Percentiles rank a stretch among this genome's conserved stretches.
These are phyloP conservation scores for Agrotis puta DNA, from an alignment of 2,888 invertebrate species.

Conservation along the genomic window DNA sequence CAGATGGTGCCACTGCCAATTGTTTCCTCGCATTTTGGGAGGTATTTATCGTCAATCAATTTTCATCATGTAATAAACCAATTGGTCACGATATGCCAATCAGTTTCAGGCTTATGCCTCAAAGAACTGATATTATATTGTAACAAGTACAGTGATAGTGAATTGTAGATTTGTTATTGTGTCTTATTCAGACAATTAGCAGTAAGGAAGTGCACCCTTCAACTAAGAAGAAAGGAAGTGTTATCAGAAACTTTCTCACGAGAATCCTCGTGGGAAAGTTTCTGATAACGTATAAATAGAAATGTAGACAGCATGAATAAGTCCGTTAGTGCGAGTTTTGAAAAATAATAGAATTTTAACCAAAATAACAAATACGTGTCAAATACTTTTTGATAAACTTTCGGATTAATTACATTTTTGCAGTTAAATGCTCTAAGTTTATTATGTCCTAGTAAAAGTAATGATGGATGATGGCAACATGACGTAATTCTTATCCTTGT, in stretches of 20 bases:
- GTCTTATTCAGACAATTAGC: not conserved
- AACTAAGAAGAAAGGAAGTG: not conserved
- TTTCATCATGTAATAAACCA: conserved; percentile 12
- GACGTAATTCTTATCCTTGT: conserved; percentile 47
- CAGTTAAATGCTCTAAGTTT: not conserved
- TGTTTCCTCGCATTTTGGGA: not conserved
- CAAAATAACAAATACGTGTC: too few species aligned
- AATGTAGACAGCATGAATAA: too few species aligned
- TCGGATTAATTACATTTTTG: too few species aligned
- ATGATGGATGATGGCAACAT: conserved; percentile 46
- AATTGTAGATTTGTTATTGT: not conserved
- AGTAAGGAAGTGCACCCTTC: not conserved
- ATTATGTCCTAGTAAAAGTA: conserved; percentile 10
- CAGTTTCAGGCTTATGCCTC: not conserved
- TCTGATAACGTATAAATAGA: not conserved
- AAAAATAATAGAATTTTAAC: too few species aligned
- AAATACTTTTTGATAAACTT: too few species aligned
- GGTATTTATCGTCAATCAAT: conserved; percentile 9
- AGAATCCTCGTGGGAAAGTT: too few species aligned
- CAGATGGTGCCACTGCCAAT: conserved; percentile 4
- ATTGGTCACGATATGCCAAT: conserved; percentile 10
- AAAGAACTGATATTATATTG: not conserved
- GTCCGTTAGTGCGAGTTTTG: too few species aligned
- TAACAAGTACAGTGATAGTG: not conserved
- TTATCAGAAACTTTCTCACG: not conserved